Evolutionary conservation across 2,888 invertebrate genomes (phyloP).

Genomic region (Acleris holmiana): DNA sequence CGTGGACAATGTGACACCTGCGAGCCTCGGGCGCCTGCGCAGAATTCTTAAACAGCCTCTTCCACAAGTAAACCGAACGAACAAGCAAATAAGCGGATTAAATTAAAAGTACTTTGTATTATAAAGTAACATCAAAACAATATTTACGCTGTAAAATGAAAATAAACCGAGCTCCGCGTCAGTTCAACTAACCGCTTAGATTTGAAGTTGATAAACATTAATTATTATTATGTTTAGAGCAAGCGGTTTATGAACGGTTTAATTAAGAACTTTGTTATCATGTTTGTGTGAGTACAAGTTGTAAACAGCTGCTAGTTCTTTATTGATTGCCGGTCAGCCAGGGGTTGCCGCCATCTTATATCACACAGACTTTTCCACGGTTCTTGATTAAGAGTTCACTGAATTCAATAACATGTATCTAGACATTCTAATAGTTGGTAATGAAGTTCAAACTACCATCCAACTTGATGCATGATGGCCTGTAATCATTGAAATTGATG

Average conservation of each 20-base stretch:
- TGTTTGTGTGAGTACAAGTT: constrained; percentile 19
- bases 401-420: constrained; percentile 29
- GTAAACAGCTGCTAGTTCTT: constrained; percentile 15
- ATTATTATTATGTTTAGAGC: constrained; percentile 13
- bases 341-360: constrained; percentile 34
- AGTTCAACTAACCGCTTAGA: constrained; percentile 10
- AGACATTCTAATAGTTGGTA: constrained; percentile 28
- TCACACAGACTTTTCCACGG: constrained; percentile 35
- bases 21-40: constrained; percentile 68
- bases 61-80: constrained; percentile 7
- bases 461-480: constrained; percentile 41
- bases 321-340: constrained; percentile 38
- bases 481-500: constrained; percentile 51
- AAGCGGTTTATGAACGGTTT: constrained; percentile 4
- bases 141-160: constrained; percentile 4
- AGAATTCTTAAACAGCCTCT: constrained; percentile 53
- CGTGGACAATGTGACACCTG: constrained; percentile 76
- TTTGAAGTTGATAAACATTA: constrained; percentile 20
- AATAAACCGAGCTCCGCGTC: constrained; percentile 1
- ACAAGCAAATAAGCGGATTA: background rate
- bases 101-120: constrained; percentile 23
- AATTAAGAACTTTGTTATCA: constrained; percentile 19
- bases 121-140: background rate
- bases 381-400: constrained; percentile 35
- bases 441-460: constrained; percentile 24